Evolutionary conservation across 2,888 invertebrate species (phyloP), one percentile per base, ranked within the genome.

Genomic region (Hypsopygia costalis): DNA sequence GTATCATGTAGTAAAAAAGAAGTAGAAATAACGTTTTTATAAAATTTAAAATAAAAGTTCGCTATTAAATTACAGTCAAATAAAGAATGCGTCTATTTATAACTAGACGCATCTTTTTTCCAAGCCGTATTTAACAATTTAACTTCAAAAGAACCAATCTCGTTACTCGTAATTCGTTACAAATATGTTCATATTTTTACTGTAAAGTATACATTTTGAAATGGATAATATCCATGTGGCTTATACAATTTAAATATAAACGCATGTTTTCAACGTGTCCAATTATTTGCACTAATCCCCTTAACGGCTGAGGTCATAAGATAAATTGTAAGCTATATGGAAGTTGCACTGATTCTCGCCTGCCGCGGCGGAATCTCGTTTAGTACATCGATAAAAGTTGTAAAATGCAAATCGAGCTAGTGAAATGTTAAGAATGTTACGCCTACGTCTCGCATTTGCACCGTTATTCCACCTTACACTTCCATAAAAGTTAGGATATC

Each of bases 331-430:
- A 59, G 64, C 66, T 69, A 68, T 74, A 74, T 75, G 62, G 62
- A 59, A 63, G 64, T 63, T 57, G 68, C 62, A 62, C 60, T 65
- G 68, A 62, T 69, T 75, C 67, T 67, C 70, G 67, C 70, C 71
- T 74, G 65, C 66, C 69, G 68, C 66, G 65, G 66, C 60, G 65
- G 64, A 70, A 65, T 71, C 77, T 78, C 73, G 75, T 79, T 81
- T 78, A 75, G 65, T 69, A 79, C 81, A 76, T 65, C 77, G 80
- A 81, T 83, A 82, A 79, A 86, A 81, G 80, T 80, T 82, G 85
- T 86, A 79, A 86, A 83, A 87, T 87, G 86, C 78, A 82, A 86
- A 87, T 86, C 67, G 71, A 59, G 52, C 68, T 75, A 81, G 77
- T 80, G 77, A 81, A 81, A 81, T 81, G 81, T 74, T 77, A 77